phyloP scores from a whole-genome alignment of 2,797 vertebrate species.

The Amblyopsis hoosieri region DNA sequence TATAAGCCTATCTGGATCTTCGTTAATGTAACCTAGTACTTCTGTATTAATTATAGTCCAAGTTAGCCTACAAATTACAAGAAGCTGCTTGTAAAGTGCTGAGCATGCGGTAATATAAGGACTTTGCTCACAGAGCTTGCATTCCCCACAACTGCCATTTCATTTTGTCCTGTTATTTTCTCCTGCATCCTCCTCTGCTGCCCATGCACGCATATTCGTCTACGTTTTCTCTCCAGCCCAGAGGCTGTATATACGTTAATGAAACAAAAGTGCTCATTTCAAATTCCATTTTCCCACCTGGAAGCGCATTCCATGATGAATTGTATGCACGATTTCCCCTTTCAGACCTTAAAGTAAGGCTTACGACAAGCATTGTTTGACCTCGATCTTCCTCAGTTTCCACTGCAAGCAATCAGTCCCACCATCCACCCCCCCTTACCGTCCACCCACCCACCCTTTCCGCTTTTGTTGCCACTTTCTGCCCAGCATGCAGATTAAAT shows the following conservation, averaged over 20 bases:
- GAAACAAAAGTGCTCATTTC: constrained; percentile 59
- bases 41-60: too few relatives aligned
- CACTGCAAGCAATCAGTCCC: not conserved
- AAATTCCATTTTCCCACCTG: constrained; percentile 59
- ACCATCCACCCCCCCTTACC: too few relatives aligned
- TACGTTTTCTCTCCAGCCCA: constrained; percentile 27
- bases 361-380: not conserved
- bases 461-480: constrained; percentile 21
- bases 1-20: too few relatives aligned
- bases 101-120: constrained; percentile 25
- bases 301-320: constrained; percentile 55
- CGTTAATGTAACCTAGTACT: too few relatives aligned
- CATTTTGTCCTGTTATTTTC: not conserved
- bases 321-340: constrained; percentile 21
- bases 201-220: constrained; percentile 23
- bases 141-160: constrained; percentile 30
- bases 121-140: constrained; percentile 14
- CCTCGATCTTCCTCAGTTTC: not conserved
- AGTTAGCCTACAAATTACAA: too few relatives aligned
- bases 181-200: constrained; percentile 1
- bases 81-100: constrained; percentile 11
- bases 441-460: not conserved
- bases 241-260: constrained; percentile 55
- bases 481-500: constrained; percentile 46
- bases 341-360: constrained; percentile 14